A percentile compares a stretch with the other conserved stretches of the same genome.
Conservation (phyloP, 2,113 vertebrate genomes). For the Rhinoderma darwinii region DNA sequence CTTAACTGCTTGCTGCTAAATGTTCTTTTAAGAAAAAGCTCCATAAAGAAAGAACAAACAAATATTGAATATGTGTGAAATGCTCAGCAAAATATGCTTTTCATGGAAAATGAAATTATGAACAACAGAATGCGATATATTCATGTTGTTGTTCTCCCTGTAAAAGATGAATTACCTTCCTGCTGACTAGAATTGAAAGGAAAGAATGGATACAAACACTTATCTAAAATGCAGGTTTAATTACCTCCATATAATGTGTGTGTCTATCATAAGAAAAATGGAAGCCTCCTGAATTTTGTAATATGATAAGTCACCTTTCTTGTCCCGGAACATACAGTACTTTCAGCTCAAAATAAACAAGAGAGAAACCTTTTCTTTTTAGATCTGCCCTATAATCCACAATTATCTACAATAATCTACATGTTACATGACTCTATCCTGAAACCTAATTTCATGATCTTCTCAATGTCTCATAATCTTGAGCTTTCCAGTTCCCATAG, state of each 20-base stretch:
- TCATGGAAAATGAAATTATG: background rate
- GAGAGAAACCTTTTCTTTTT: background rate
- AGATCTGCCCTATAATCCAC: background rate
- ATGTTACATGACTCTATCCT: background rate
- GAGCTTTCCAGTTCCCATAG: no score
- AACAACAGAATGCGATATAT: background rate
- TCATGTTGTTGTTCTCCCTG: background rate
- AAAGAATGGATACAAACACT: slow-evolving; percentile 3
- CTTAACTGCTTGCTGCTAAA: no score
- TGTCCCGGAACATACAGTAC: background rate
- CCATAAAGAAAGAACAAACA: background rate
- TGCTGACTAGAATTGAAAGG: background rate
- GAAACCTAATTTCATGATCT: background rate
- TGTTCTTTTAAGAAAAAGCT: background rate
- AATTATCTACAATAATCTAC: no score
- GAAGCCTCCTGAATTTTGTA: background rate
- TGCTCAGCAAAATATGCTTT: background rate
- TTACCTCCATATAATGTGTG: background rate
- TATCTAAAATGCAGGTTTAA: slow-evolving; percentile 6
- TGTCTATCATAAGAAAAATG: background rate
- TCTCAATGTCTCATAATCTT: background rate
- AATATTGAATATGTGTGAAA: background rate
- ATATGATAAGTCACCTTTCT: background rate
- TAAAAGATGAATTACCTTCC: slow-evolving; percentile 11
- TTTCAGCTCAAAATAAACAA: background rate